Conservation (phyloP, 64 coral and sea anemone species). For the Dendronephthya gigantea region DNA sequence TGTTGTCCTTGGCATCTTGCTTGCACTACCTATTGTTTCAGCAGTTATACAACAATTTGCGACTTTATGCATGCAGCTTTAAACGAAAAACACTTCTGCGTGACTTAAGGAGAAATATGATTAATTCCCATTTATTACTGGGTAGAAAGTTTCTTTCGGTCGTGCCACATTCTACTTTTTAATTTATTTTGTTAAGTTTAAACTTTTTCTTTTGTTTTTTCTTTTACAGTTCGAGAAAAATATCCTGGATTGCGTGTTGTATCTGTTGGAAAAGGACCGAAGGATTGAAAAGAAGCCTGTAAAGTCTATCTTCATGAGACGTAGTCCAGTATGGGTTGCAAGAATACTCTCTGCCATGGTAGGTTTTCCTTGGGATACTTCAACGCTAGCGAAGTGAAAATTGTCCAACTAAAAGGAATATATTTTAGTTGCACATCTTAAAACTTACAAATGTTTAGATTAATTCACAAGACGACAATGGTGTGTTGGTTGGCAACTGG, state of each 20-base stretch:
- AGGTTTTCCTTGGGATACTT: background rate
- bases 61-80: no score
- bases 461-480: background rate
- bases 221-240: background rate
- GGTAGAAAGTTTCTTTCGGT: background rate
- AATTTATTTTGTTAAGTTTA: background rate
- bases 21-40: no score
- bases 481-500: slow-evolving; percentile 49
- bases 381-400: background rate
- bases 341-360: slow-evolving; percentile 7
- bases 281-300: background rate
- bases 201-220: background rate
- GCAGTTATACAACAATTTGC: no score
- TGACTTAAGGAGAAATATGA: no score
- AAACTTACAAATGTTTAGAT: background rate
- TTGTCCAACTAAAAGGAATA: no score
- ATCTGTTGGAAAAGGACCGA: background rate
- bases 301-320: background rate
- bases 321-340: background rate
- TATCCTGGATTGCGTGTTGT: background rate
- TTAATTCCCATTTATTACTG: no score
- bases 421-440: no score
- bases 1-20: no score
- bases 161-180: background rate
- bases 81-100: no score